Evolutionary conservation across 2,797 vertebrate species (phyloP).

Genomic region (Chelonia mydas): DNA sequence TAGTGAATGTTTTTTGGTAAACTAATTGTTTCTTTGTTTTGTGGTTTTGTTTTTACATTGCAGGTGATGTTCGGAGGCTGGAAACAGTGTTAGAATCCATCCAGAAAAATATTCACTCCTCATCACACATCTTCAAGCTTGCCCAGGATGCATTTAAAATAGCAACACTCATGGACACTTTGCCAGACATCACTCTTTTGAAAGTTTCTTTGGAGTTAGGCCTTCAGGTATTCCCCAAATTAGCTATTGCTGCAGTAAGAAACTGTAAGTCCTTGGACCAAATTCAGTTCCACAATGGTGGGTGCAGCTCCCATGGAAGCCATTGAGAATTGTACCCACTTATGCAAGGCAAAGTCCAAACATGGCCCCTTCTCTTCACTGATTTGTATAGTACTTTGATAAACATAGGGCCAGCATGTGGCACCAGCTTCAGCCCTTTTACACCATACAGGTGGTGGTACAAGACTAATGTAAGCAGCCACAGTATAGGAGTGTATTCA

Average conservation of each 20-base stretch:
- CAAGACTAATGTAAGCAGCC: rapidly evolving
- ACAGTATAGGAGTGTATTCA: neutral
- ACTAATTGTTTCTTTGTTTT: slow-evolving; percentile 9
- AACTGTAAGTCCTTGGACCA: neutral
- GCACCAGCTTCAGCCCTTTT: neutral
- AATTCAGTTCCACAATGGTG: neutral
- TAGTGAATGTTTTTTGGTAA: slow-evolving; percentile 11
- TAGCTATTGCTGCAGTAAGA: neutral
- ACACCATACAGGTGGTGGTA: neutral
- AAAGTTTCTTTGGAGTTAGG: slow-evolving; percentile 98
- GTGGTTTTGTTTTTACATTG: slow-evolving; percentile 23
- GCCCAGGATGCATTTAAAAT: slow-evolving; percentile 99
- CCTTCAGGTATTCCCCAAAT: slow-evolving; percentile 89
- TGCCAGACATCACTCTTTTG: slow-evolving; percentile 97
- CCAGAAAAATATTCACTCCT: slow-evolving; percentile 98
- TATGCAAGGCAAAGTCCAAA: neutral
- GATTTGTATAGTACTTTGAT: neutral
- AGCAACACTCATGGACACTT: slow-evolving; percentile 96
- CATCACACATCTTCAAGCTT: slow-evolving; percentile 97
- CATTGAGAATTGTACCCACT: neutral
- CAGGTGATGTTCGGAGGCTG: slow-evolving; percentile 93
- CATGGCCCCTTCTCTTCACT: neutral
- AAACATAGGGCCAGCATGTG: neutral
- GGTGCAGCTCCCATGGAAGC: neutral
- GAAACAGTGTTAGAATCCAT: slow-evolving; percentile 98